Percentiles rank a stretch among this genome's conserved stretches.
Conservation (phyloP, 2,888 invertebrate species). For the Cynaeus angustus region DNA sequence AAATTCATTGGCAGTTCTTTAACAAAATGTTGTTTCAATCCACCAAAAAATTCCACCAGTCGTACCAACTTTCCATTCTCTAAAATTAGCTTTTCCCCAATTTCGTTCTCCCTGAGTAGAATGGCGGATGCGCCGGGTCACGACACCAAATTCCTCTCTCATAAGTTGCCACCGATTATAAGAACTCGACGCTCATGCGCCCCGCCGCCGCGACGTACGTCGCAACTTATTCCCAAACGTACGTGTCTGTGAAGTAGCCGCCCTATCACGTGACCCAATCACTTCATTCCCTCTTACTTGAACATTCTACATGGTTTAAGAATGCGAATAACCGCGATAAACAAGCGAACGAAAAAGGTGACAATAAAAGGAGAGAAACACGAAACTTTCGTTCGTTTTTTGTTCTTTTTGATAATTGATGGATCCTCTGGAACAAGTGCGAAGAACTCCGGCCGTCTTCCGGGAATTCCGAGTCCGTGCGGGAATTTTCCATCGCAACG, state of each 20-base stretch:
- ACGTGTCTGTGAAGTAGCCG: slow-evolving; percentile 61
- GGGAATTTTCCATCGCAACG: slow-evolving; percentile 11
- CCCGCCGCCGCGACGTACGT: slow-evolving; percentile 54
- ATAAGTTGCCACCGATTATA: slow-evolving; percentile 37
- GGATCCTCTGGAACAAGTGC: slow-evolving; percentile 20
- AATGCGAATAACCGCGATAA: slow-evolving; percentile 61
- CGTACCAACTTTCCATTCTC: too few relatives aligned
- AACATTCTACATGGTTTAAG: slow-evolving; percentile 56
- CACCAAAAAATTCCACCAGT: too few relatives aligned
- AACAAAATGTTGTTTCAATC: too few relatives aligned
- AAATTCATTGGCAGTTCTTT: too few relatives aligned
- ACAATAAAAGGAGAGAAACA: slow-evolving; percentile 12
- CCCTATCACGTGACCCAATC: slow-evolving; percentile 63
- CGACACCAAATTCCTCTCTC: neutral
- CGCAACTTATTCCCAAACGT: slow-evolving; percentile 47
- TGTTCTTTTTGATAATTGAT: slow-evolving; percentile 26
- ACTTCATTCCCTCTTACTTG: slow-evolving; percentile 59
- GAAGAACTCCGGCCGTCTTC: slow-evolving; percentile 1
- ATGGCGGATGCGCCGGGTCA: slow-evolving; percentile 31
- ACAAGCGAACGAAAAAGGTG: slow-evolving; percentile 53
- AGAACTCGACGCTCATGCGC: slow-evolving; percentile 55
- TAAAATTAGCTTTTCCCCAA: too few relatives aligned
- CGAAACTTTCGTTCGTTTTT: neutral
- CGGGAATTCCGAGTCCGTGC: slow-evolving; percentile 14
- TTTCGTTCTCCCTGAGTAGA: neutral